These are phyloP conservation scores for Copsychus sechellarum DNA, from an alignment of 2,113 vertebrate genomes.

Conservation along the genomic window DNA sequence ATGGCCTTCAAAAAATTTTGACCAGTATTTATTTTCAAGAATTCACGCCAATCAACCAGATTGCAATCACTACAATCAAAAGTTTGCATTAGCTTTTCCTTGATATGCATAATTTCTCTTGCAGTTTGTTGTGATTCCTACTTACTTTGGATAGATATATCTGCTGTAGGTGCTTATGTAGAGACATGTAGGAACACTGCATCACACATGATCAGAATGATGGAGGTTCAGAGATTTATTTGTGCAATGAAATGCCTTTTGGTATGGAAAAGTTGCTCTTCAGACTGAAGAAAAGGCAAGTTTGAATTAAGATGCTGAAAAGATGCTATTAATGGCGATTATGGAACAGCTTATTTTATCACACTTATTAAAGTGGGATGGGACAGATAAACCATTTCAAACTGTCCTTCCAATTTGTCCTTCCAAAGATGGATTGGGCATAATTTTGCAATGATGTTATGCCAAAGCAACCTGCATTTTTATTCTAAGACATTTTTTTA, in stretches of 20 bases:
- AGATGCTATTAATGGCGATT: background rate
- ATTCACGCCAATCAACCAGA: background rate
- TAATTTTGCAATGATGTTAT: background rate
- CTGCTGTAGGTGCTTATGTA: background rate
- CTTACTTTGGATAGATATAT: background rate
- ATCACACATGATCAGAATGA: background rate
- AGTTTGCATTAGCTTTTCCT: background rate
- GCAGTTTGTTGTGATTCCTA: background rate
- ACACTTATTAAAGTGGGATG: background rate
- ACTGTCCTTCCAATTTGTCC: background rate
- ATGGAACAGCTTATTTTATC: background rate
- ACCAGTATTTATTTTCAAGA: background rate
- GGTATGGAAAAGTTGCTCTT: background rate
- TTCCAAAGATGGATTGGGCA: background rate
- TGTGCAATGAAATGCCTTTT: background rate
- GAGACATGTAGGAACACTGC: background rate
- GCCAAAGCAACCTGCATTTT: background rate
- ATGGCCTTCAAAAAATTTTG: background rate
- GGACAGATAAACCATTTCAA: background rate
- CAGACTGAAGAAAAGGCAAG: background rate
- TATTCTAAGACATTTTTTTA: background rate
- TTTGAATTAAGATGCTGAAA: background rate
- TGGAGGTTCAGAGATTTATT: background rate
- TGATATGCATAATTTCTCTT: background rate
- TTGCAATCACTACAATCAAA: background rate